Evolutionary conservation across 2,797 vertebrate genomes (phyloP), one percentile per base, ranked within the genome.

Genomic region (Molossus molossus): DNA sequence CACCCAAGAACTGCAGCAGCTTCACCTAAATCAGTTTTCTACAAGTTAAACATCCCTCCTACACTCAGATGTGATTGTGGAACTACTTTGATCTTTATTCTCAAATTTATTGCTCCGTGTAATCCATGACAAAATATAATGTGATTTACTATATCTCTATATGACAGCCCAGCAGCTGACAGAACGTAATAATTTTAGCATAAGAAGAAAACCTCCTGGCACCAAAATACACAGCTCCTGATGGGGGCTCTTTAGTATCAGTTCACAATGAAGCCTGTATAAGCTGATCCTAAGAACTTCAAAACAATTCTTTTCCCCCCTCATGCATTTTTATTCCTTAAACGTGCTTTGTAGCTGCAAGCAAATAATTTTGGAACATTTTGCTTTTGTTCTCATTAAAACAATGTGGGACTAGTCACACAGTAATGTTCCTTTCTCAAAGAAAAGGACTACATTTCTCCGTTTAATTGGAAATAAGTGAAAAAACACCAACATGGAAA

Each of bases 81-180:
- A 98, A 98, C 92, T 98, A 98, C 99, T 99, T 99, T 99, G 99
- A 99, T 99, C 99, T 99, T 98, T 98, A 98, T 98, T 98, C 98
- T 98, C 98, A 99, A 99, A 98, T 99, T 99, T 99, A 99, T 98
- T 98, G 98, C 98, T 99, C 98, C 96, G 87, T 98, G 98, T 99
- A 99, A 99, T 99, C 99, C 99, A 99, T 99, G 99, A 99, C 99
- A 98, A 98, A 99, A 99, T 99, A 98, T 99, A 99, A 99, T 99
- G 99, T 99, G 99, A 99, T 99, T 99, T 99, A 98, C 98, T 99
- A 97, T 98, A 99, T 99, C 99, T 99, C 98, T 99, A 98, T 99
- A 99, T 99, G 99, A 99, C 99, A 99, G 99, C 98, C 98, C 98
- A 98, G 99, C 98, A 99, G 98, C 98, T 99, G 99, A 99, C 98